phyloP scores from a whole-genome alignment of 2,888 invertebrate species.

The Limenitis camilla region DNA sequence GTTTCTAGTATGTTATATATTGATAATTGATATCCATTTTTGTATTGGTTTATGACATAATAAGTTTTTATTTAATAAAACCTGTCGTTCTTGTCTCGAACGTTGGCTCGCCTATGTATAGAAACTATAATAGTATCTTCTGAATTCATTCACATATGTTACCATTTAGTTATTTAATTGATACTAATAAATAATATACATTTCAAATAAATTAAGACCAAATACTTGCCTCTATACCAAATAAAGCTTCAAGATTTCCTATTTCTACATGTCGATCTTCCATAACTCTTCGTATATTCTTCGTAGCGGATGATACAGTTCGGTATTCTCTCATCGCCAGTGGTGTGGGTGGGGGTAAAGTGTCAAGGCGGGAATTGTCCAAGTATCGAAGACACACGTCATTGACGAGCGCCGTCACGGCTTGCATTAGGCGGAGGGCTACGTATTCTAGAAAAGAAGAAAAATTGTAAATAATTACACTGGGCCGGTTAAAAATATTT shows the following conservation, averaged over 20 bases:
- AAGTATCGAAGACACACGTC: conserved; percentile 80
- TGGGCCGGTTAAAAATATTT: too few species aligned
- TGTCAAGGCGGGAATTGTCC: conserved; percentile 79
- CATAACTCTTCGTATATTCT: conserved; percentile 90
- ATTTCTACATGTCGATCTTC: conserved; percentile 92
- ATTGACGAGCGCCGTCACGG: conserved; percentile 81
- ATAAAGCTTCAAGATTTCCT: conserved; percentile 87
- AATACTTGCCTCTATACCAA: conserved; percentile 81
- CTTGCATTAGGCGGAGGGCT: conserved; percentile 83
- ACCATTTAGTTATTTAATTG: too few species aligned
- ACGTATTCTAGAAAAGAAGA: conserved; percentile 77
- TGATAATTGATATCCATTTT: too few species aligned
- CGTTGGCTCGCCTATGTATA: too few species aligned
- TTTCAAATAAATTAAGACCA: too few species aligned
- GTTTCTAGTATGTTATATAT: too few species aligned
- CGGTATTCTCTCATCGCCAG: conserved; percentile 63
- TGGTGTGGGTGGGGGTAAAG: conserved; percentile 76
- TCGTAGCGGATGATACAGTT: conserved; percentile 80
- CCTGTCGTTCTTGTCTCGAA: too few species aligned
- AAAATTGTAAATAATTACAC: neutral
- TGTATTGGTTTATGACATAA: too few species aligned
- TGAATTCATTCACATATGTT: too few species aligned
- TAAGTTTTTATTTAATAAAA: too few species aligned
- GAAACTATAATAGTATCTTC: too few species aligned
- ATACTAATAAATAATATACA: too few species aligned